Evolutionary conservation across 2,888 invertebrate species (phyloP), one percentile per base, ranked within the genome.

Genomic region (Aethes cnicana): DNA sequence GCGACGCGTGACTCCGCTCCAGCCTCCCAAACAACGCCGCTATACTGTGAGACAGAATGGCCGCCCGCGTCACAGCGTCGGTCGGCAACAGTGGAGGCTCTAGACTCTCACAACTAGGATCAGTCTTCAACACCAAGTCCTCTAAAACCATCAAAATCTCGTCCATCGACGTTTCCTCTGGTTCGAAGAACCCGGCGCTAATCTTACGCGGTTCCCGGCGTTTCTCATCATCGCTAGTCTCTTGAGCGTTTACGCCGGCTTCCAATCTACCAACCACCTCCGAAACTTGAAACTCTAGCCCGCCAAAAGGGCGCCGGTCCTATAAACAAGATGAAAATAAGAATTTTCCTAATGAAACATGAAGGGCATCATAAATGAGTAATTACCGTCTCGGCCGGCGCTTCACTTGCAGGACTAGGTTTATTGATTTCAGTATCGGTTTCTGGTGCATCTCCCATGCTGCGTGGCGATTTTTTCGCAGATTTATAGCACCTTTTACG

Each of bases 21-120:
- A 98, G 79, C 44, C 95, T 94, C n/a, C 95, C 94, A 57, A 96
- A 93, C 72, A 96, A 95, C 0, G 97, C 97, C 3, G 95, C 94
- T 61, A 98, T 92, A 72, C 96, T 95, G 77, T 97, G 97, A n/a
- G 96, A 94, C 14, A 96, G 91, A 46, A 97, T 92, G 6, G 96
- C 85, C 2, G 88, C 85, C 4, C 88, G 81, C 37, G 91, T 92
- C 47, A 91, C 88, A 30, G 92, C 90, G 58, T 92, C 92, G 50
- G 94, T 93, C 6, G 94, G 87, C 30, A 92, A 81, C 37, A 93
- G 90, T 47, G 93, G 88, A 14, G 91, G 91, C 54, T 92, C 92
- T 1, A 90, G 69, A 66, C 92, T 93, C 53, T 93, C 93, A 66
- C 93, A 91, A 64, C 92, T 92, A 42, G 88, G 87, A 56, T 91